These are phyloP conservation scores for Merluccius polli DNA, from an alignment of 2,797 vertebrate species.

Conservation along the genomic window DNA sequence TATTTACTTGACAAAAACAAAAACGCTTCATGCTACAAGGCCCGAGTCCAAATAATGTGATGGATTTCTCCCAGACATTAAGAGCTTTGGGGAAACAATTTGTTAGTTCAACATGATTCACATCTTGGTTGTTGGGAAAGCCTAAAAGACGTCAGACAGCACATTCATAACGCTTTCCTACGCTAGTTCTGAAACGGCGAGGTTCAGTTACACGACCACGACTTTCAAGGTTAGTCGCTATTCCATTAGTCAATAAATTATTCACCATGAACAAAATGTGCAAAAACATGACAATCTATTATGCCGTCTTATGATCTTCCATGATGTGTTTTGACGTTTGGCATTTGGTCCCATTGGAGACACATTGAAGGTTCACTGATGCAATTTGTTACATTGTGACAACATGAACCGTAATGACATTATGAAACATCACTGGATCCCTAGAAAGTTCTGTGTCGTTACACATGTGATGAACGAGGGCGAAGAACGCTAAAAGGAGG, in stretches of 20 bases:
- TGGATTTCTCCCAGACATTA: background rate
- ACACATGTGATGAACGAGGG: background rate
- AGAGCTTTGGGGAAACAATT: background rate
- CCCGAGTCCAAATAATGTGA: background rate
- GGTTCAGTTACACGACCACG: background rate
- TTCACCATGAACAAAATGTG: background rate
- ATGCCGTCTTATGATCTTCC: background rate
- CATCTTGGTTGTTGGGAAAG: background rate
- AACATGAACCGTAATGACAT: conserved; percentile 1
- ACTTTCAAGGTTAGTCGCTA: background rate
- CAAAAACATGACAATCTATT: background rate
- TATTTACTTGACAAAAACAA: background rate
- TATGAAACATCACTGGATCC: conserved; percentile 21
- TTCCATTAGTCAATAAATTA: background rate
- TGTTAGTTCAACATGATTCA: background rate
- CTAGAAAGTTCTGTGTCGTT: conserved; percentile 18
- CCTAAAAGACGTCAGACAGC: background rate
- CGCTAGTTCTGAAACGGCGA: background rate
- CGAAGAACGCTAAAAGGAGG: conserved; percentile 15
- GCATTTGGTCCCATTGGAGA: background rate
- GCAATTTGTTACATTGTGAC: background rate
- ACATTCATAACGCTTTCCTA: background rate
- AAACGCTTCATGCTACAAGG: background rate
- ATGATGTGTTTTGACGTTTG: background rate
- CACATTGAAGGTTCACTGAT: background rate